Percentiles rank a stretch among this genome's conserved stretches.
phyloP scores from a whole-genome alignment of 2,797 vertebrate species.

The Benthosema pterotum region DNA sequence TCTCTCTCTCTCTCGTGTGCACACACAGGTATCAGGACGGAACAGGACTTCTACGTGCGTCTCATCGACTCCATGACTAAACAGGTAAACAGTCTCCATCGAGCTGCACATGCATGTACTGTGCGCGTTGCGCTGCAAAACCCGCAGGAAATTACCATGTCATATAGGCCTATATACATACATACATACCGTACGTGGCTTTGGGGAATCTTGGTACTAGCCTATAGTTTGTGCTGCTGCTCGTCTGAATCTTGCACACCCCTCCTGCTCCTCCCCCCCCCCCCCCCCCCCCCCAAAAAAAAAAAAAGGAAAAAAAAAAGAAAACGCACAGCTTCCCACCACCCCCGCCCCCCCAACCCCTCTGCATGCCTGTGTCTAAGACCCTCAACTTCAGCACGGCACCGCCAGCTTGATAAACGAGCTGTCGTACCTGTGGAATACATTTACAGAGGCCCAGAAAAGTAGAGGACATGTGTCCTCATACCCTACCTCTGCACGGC shows the following conservation, averaged over 20 bases:
- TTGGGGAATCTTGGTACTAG: too few relatives aligned
- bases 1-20: constrained; percentile 10
- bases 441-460: constrained; percentile 78
- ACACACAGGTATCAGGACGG: constrained; percentile 94
- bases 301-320: too few relatives aligned
- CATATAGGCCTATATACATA: too few relatives aligned
- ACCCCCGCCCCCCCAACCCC: constrained; percentile 9
- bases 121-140: too few relatives aligned
- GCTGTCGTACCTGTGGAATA: constrained; percentile 83
- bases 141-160: constrained; percentile 23
- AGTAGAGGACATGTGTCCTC: constrained; percentile 78
- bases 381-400: constrained; percentile 77
- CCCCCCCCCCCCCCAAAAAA: background rate
- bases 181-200: too few relatives aligned
- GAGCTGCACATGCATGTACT: constrained; percentile 4
- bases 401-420: constrained; percentile 75
- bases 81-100: constrained; percentile 85
- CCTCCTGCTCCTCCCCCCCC: background rate
- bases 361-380: constrained; percentile 69
- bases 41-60: constrained; percentile 97
- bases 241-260: constrained; percentile 31
- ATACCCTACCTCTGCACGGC: constrained; percentile 56
- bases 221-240: constrained; percentile 22
- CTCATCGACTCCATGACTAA: constrained; percentile 99
- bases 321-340: too few relatives aligned